phyloP scores from a whole-genome alignment of 2,113 vertebrate genomes.

The Cettia cetti region DNA sequence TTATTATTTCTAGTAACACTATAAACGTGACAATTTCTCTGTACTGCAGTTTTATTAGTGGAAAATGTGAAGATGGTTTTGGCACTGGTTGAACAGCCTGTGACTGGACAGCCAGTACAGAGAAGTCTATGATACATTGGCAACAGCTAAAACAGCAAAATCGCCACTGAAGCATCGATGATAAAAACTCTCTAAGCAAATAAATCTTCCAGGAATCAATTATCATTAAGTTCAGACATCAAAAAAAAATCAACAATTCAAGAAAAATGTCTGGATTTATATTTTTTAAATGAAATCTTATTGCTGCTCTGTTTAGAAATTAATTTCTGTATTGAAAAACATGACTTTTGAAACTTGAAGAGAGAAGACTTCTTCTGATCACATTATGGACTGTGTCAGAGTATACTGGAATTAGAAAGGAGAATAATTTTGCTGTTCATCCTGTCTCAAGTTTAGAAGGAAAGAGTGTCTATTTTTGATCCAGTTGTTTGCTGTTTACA shows the following conservation, averaged over 20 bases:
- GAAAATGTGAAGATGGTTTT: neutral
- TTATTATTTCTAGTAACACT: neutral
- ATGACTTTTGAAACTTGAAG: neutral
- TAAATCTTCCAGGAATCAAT: neutral
- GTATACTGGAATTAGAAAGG: neutral
- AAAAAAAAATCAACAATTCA: neutral
- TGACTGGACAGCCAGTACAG: neutral
- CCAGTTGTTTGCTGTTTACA: neutral
- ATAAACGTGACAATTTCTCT: neutral
- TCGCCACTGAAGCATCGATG: neutral
- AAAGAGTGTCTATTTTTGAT: neutral
- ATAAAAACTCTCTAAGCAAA: neutral
- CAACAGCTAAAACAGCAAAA: slow-evolving; percentile 3
- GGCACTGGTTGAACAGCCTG: neutral
- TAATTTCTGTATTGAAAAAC: neutral
- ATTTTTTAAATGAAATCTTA: neutral
- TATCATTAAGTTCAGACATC: neutral
- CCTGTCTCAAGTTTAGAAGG: neutral
- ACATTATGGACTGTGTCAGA: neutral
- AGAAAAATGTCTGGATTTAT: neutral
- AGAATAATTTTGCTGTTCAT: neutral
- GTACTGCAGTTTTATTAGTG: neutral
- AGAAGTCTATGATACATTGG: neutral
- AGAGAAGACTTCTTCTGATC: neutral
- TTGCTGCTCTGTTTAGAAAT: neutral